Conservation (phyloP, 2,113 vertebrate species). For the Aegithalos caudatus region DNA sequence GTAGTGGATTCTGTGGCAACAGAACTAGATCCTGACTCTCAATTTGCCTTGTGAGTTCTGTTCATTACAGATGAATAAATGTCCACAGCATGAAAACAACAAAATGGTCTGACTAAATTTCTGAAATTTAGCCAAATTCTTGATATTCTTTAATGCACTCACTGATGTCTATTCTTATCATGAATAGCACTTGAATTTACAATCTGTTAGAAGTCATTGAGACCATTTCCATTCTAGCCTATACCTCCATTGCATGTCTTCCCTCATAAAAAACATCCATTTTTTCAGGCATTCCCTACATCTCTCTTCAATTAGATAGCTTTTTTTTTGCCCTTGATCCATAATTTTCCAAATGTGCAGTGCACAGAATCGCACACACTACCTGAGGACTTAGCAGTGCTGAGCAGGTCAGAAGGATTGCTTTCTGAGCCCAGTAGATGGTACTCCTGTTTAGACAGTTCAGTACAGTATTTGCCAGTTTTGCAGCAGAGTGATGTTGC, state of each 20-base stretch:
- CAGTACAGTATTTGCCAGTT: background rate
- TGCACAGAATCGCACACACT: background rate
- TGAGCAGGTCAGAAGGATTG: slow-evolving; percentile 47
- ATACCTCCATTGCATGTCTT: background rate
- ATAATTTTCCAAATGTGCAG: background rate
- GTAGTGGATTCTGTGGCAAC: background rate
- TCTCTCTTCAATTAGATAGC: background rate
- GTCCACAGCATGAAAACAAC: background rate
- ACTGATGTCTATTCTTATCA: background rate
- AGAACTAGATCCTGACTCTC: background rate
- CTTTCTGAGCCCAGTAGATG: slow-evolving; percentile 59
- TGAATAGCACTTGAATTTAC: background rate
- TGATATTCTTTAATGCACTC: background rate
- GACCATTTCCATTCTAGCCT: background rate
- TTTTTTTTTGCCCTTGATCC: background rate
- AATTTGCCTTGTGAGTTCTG: background rate
- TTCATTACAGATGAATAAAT: background rate
- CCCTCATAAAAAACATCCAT: background rate
- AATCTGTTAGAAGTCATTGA: background rate
- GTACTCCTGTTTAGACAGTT: slow-evolving; percentile 62
- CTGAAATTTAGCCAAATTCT: background rate
- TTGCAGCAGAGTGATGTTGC: background rate
- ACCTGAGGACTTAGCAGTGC: background rate
- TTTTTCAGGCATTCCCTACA: background rate
- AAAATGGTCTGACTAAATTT: background rate